These are phyloP conservation scores for Micoletzkya japonica DNA, from an alignment of 2,888 invertebrate genomes.

Conservation along the genomic window DNA sequence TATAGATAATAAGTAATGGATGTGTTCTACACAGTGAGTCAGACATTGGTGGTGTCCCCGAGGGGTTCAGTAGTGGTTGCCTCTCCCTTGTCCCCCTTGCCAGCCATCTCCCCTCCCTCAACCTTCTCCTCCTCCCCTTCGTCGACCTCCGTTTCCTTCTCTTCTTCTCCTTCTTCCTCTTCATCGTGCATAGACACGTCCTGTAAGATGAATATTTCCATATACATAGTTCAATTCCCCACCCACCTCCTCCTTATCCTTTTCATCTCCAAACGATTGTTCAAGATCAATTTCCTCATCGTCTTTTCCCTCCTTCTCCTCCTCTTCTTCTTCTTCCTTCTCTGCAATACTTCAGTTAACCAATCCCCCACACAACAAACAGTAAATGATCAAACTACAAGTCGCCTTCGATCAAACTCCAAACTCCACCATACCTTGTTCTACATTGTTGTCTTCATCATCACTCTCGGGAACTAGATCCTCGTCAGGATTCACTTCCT, in stretches of 20 bases:
- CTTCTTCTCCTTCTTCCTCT: constrained; percentile 3
- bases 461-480: constrained; percentile 44
- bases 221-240: constrained; percentile 13
- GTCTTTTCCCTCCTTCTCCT: constrained; percentile 35
- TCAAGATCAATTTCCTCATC: constrained; percentile 39
- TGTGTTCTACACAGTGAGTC: constrained; percentile 13
- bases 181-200: no score
- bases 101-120: background rate
- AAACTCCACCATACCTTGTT: no score
- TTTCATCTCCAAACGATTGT: constrained; percentile 4
- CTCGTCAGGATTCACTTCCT: constrained; percentile 39
- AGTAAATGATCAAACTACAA: constrained; percentile 8
- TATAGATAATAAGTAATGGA: background rate
- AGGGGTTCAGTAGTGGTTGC: constrained; percentile 2
- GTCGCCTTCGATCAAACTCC: background rate
- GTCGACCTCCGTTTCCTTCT: background rate
- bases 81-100: background rate
- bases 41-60: constrained; percentile 23
- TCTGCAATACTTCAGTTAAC: background rate
- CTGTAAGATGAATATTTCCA: no score
- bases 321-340: constrained; percentile 18
- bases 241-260: constrained; percentile 14
- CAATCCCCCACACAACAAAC: constrained; percentile 13
- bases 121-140: constrained; percentile 9
- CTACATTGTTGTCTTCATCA: no score